Conservation (phyloP, 2,113 vertebrate species). For the Recurvirostra avosetta region DNA sequence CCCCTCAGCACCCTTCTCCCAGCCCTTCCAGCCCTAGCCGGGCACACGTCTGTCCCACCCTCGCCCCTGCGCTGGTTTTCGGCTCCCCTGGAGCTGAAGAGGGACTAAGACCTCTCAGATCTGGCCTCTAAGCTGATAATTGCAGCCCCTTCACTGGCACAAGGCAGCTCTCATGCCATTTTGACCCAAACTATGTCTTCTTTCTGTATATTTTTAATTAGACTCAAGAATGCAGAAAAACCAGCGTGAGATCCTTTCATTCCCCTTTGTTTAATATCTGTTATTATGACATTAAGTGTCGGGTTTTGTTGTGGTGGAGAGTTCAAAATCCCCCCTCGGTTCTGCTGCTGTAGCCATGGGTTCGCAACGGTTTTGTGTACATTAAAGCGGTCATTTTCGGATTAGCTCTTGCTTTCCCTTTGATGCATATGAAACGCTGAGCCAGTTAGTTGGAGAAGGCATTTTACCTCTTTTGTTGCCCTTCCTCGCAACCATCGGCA, state of each 20-base stretch:
- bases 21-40: not conserved
- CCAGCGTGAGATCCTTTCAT: slow-evolving; percentile 68
- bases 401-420: slow-evolving; percentile 61
- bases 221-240: slow-evolving; percentile 79
- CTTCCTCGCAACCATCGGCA: slow-evolving; percentile 23
- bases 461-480: slow-evolving; percentile 69
- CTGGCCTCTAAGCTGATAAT: slow-evolving; percentile 89
- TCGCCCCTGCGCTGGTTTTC: not conserved
- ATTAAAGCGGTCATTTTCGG: slow-evolving; percentile 62
- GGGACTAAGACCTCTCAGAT: not conserved
- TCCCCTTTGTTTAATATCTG: slow-evolving; percentile 60
- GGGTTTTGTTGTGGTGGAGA: slow-evolving; percentile 51
- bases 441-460: slow-evolving; percentile 65
- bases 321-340: slow-evolving; percentile 48
- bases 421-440: slow-evolving; percentile 60
- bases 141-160: slow-evolving; percentile 85
- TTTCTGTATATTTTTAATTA: slow-evolving; percentile 71
- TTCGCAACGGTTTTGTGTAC: slow-evolving; percentile 62
- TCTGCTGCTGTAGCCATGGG: slow-evolving; percentile 63
- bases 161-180: slow-evolving; percentile 85
- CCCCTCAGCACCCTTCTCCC: not conserved
- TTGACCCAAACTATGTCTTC: slow-evolving; percentile 77
- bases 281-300: slow-evolving; percentile 71
- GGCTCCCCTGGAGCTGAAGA: not conserved
- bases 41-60: accelerated